Base-by-base conservation (phyloP, 1,140 invertebrate genomes). In the Yoshiicerus persimilis region DNA sequence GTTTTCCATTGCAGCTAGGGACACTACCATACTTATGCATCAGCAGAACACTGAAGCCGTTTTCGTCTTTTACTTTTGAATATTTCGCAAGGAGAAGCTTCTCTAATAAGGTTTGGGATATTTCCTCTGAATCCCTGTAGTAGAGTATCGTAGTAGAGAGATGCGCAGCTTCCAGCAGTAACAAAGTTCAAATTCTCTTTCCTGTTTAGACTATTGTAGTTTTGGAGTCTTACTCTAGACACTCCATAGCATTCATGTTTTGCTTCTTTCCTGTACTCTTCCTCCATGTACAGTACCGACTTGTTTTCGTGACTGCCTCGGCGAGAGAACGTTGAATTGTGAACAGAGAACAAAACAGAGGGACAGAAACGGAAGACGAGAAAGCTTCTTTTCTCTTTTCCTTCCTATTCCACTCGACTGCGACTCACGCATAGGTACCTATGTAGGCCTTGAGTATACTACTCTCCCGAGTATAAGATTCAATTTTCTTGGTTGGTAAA, bases 121-220 rank as follows among this genome's bases (percentile, higher is more conserved):
- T 47, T 20, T 47, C 41, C n/a, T 47, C n/a, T 11, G 41, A 47
- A 47, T 47, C 13, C n/a, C 5, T 56, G 1, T 16, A 16, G 47
- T 5, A n/a, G 38, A n/a, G 38, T 39, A n/a, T 6, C 16, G 47
- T 1, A 16, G 20, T 2, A 56, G 5, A 56, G 47, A 56, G 47
- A 80, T 80, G 75, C 75, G 75, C 75, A 80, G 75, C 64, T 80
- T 80, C 75, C 75, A 38, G n/a, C 75, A n/a, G n/a, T n/a, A 80
- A 80, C 75, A 80, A 34, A 36, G 34, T 32, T 27, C 66, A 70
- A 80, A 38, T 36, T 36, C 75, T 80, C 32, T 80, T 80, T 23
- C 32, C n/a, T 32, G n/a, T 38, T n/a, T 38, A 36, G 64, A 11
- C 20, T n/a, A 80, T 80, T 80, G 34, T 80, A n/a, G 16, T 25